Conservation (phyloP, 2,113 vertebrate genomes). For the Shinisaurus crocodilurus region DNA sequence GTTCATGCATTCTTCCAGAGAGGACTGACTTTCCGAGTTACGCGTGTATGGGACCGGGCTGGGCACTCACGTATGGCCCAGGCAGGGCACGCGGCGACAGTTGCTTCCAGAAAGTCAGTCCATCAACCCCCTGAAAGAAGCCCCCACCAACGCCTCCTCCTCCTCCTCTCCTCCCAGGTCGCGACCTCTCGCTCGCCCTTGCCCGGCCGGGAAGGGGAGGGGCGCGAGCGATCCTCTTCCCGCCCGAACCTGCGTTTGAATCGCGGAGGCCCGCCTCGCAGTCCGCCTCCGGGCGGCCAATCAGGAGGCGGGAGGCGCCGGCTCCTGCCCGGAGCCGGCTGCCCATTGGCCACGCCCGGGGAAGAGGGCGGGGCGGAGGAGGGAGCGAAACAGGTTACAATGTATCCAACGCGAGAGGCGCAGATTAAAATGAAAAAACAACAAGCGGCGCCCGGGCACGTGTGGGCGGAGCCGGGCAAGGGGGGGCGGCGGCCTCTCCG, state of each 20-base stretch:
- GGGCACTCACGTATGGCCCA: too few relatives aligned
- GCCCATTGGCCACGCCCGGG: conserved; percentile 43
- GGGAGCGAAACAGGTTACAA: conserved; percentile 10
- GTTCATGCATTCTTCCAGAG: not conserved
- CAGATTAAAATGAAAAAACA: not conserved
- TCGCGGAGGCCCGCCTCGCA: conserved; percentile 13
- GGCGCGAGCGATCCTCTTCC: not conserved
- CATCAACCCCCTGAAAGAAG: not conserved
- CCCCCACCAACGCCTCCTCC: not conserved
- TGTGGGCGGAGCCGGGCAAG: not conserved
- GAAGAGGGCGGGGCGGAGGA: not conserved
- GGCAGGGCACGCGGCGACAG: not conserved
- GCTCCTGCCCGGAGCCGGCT: conserved; percentile 14
- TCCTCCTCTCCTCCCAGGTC: not conserved
- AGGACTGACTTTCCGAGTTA: not conserved
- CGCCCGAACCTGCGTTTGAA: conserved; percentile 49
- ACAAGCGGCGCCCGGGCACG: conserved; percentile 8
- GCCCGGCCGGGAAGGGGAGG: not conserved
- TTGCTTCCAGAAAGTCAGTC: not conserved
- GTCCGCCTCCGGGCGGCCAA: conserved; percentile 38
- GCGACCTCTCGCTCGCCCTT: not conserved
- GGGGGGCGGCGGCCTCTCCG: not conserved
- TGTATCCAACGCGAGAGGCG: not conserved
- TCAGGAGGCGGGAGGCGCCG: not conserved
- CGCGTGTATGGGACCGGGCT: not conserved